Evolutionary conservation across 1,140 invertebrate genomes (phyloP).

Genomic region (Drosophila asahinai): DNA sequence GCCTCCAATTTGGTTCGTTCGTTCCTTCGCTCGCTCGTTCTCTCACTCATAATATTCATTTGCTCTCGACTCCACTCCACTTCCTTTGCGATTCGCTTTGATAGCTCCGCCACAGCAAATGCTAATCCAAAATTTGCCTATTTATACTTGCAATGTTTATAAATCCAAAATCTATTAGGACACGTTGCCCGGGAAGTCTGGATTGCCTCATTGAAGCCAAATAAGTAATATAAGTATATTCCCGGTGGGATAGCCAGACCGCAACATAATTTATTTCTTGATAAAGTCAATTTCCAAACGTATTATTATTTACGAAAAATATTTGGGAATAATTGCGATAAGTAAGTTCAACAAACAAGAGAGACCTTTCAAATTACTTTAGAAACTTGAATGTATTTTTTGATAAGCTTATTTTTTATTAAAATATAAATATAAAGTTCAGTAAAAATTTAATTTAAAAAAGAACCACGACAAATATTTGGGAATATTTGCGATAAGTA

Average conservation of each 20-base stretch:
- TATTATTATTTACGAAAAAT: neutral
- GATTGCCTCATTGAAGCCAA: neutral
- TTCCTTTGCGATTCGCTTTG: conserved; percentile 5
- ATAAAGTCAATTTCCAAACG: neutral
- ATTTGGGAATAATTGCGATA: neutral
- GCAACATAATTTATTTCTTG: neutral
- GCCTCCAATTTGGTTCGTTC: conserved; percentile 19
- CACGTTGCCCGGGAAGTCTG: neutral
- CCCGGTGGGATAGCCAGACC: neutral
- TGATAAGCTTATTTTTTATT: too few species aligned
- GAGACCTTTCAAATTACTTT: too few species aligned
- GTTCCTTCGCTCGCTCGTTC: neutral
- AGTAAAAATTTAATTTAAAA: too few species aligned
- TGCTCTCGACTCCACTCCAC: neutral
- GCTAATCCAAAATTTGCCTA: neutral
- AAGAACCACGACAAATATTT: too few species aligned
- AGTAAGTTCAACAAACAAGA: neutral
- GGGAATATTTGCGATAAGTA: too few species aligned
- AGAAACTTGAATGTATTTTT: too few species aligned
- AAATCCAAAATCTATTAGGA: neutral
- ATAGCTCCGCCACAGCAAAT: too few species aligned
- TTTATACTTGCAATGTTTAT: conserved; percentile 2
- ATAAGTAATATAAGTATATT: neutral
- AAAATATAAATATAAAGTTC: too few species aligned
- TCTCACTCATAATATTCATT: neutral